Conservation (phyloP, 1,140 invertebrate species). For the Zaprionus kolodkinae region DNA sequence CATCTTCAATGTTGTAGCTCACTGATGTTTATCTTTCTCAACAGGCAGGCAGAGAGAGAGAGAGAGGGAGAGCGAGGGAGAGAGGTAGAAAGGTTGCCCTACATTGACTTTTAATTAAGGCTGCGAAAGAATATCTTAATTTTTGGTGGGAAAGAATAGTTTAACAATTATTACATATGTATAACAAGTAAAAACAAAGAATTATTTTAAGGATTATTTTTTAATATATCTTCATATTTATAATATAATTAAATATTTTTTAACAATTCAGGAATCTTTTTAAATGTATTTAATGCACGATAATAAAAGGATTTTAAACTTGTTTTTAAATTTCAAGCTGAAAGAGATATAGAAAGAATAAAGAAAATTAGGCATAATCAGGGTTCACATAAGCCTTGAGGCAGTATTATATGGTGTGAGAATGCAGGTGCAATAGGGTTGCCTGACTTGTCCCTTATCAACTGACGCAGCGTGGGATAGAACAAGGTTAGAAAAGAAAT, state of each 20-base stretch:
- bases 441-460: slow-evolving; percentile 9
- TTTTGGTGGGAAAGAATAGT: neutral
- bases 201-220: neutral
- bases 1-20: slow-evolving; percentile 56
- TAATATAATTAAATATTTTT: too few relatives aligned
- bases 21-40: slow-evolving; percentile 51
- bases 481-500: slow-evolving; percentile 6
- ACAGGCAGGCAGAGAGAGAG: neutral
- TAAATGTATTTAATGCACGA: too few relatives aligned
- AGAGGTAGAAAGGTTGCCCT: slow-evolving; percentile 4
- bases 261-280: too few relatives aligned
- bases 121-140: slow-evolving; percentile 30
- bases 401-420: neutral
- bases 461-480: slow-evolving; percentile 2
- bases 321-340: neutral
- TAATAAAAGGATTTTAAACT: too few relatives aligned
- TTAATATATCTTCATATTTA: too few relatives aligned
- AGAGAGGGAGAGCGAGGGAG: neutral
- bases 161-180: too few relatives aligned
- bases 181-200: too few relatives aligned
- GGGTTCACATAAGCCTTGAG: neutral
- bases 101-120: slow-evolving; percentile 73
- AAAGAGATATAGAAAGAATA: slow-evolving; percentile 1
- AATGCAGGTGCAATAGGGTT: slow-evolving; percentile 31
- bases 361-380: neutral